These are phyloP conservation scores for Eulacestoma nigropectus DNA, from an alignment of 2,113 vertebrate genomes.

Conservation along the genomic window DNA sequence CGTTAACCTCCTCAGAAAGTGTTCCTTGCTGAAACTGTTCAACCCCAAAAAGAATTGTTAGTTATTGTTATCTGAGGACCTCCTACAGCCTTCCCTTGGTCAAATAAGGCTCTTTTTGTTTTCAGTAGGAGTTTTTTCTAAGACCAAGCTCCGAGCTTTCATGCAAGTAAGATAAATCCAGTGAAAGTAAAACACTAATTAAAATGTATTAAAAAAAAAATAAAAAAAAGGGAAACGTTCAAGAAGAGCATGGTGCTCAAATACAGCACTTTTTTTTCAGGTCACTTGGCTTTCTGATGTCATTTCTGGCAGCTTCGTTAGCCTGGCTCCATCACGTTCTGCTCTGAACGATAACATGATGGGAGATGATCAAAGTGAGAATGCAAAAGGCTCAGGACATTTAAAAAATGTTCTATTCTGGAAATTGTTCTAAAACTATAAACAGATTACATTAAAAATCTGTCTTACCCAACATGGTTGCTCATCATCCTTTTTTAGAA, in stretches of 20 bases:
- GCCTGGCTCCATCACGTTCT: slow-evolving; percentile 45
- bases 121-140: not conserved
- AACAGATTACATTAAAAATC: slow-evolving; percentile 63
- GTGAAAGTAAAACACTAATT: slow-evolving; percentile 14
- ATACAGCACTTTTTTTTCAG: not conserved
- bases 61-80: not conserved
- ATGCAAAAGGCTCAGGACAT: slow-evolving; percentile 52
- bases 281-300: slow-evolving; percentile 56
- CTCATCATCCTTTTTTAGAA: slow-evolving; percentile 52
- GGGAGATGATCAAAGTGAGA: slow-evolving; percentile 63
- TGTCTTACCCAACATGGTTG: slow-evolving; percentile 29
- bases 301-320: slow-evolving; percentile 55
- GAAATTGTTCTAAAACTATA: slow-evolving; percentile 56
- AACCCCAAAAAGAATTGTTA: not conserved
- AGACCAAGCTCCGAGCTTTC: not conserved
- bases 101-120: slow-evolving; percentile 19
- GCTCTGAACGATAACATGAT: slow-evolving; percentile 39
- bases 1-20: slow-evolving; percentile 8
- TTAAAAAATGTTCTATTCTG: slow-evolving; percentile 57
- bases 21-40: not conserved
- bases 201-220: not conserved
- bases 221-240: not conserved
- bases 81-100: not conserved
- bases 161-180: not conserved
- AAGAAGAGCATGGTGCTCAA: not conserved